Conservation (phyloP, 2,888 invertebrate species). For the Koerneria pararmatus region DNA sequence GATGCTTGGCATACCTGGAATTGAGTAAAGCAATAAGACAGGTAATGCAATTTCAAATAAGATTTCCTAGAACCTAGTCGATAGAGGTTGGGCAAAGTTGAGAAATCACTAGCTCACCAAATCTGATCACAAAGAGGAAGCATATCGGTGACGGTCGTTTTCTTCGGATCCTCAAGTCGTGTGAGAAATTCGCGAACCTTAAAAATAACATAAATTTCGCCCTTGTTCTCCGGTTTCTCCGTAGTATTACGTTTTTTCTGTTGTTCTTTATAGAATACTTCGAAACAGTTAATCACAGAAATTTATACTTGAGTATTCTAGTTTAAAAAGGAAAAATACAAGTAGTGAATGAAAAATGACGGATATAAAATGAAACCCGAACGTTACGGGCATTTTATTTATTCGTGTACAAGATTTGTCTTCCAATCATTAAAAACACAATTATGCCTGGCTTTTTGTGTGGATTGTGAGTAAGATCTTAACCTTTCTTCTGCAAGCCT, state of each 20-base stretch:
- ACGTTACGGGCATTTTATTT: too few species aligned
- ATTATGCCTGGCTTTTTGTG: too few species aligned
- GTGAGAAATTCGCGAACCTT: constrained; percentile 37
- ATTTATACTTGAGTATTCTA: neutral
- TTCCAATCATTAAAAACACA: too few species aligned
- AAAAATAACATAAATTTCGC: neutral
- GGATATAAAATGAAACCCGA: too few species aligned
- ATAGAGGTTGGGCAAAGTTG: constrained; percentile 7
- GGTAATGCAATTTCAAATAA: too few species aligned
- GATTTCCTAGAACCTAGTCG: neutral
- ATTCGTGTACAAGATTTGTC: too few species aligned
- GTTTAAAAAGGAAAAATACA: too few species aligned
- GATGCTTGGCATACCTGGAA: too few species aligned
- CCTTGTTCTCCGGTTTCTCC: neutral
- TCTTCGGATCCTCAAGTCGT: constrained; percentile 29
- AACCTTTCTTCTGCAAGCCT: constrained; percentile 37
- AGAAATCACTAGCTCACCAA: constrained; percentile 27
- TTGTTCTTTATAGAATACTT: neutral
- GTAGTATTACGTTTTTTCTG: neutral
- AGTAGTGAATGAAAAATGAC: too few species aligned
- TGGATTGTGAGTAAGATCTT: too few species aligned
- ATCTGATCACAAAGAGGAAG: constrained; percentile 49
- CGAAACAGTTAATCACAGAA: neutral
- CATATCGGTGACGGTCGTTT: constrained; percentile 34
- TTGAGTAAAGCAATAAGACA: too few species aligned